A percentile compares a stretch with the other conserved stretches of the same genome.
Conservation (phyloP, 2,888 invertebrate genomes). For the Sussaba pulchella region DNA sequence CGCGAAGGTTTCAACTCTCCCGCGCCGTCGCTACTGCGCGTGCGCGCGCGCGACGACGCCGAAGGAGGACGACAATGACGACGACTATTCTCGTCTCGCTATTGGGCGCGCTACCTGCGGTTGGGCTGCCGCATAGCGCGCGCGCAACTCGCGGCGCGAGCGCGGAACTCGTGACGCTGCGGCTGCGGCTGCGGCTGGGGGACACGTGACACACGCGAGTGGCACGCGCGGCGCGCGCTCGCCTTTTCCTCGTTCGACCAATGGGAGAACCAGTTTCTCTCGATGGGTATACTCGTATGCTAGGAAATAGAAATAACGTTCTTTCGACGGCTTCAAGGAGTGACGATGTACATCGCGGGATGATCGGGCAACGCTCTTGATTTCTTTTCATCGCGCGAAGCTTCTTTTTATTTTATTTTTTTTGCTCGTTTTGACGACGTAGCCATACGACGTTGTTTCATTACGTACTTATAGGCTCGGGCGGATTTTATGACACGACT, state of each 20-base stretch:
- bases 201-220: slow-evolving; percentile 83
- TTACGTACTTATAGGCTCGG: slow-evolving; percentile 18
- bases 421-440: slow-evolving; percentile 36
- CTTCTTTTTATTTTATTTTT: slow-evolving; percentile 9
- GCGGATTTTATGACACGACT: slow-evolving; percentile 36
- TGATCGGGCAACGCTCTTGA: slow-evolving; percentile 31
- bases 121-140: slow-evolving; percentile 26
- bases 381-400: slow-evolving; percentile 17
- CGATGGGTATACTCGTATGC: slow-evolving; percentile 4
- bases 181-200: slow-evolving; percentile 56
- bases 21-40: slow-evolving; percentile 21
- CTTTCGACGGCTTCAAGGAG: slow-evolving; percentile 39
- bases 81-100: slow-evolving; percentile 45
- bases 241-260: slow-evolving; percentile 72
- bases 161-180: neutral
- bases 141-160: slow-evolving; percentile 36
- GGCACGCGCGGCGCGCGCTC: slow-evolving; percentile 82
- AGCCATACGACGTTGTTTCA: slow-evolving; percentile 9
- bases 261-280: slow-evolving; percentile 78
- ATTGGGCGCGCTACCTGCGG: neutral
- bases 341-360: neutral
- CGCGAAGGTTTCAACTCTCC: slow-evolving; percentile 18
- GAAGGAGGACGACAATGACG: too few species aligned
- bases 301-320: slow-evolving; percentile 79
- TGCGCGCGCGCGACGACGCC: slow-evolving; percentile 37